A percentile compares a stretch with the other conserved stretches of the same genome.
Conservation (phyloP, 1,140 invertebrate genomes). For the Patella vulgata region DNA sequence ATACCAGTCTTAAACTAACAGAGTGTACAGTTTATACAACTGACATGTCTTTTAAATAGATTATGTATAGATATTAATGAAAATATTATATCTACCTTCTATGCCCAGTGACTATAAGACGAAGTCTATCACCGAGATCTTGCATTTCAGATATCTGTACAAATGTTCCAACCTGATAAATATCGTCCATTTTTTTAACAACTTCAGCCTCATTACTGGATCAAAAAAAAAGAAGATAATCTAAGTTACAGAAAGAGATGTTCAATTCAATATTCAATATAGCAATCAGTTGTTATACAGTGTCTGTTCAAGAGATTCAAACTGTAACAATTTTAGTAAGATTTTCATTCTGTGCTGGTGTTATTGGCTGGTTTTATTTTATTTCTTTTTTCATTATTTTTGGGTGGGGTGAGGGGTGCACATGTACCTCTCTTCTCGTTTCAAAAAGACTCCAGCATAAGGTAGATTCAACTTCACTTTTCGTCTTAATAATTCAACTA, state of each 20-base stretch:
- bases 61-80: no score
- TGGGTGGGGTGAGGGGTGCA: no score
- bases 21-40: no score
- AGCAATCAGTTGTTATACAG: conserved; percentile 2
- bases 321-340: conserved; percentile 2
- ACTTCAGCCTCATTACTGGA: conserved; percentile 85
- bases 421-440: conserved; percentile 90
- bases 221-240: conserved; percentile 37
- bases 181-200: conserved; percentile 84
- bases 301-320: neutral
- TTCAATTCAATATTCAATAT: conserved; percentile 1
- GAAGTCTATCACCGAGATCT: conserved; percentile 90
- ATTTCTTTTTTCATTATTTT: no score
- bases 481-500: conserved; percentile 90
- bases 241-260: neutral
- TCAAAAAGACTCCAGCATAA: conserved; percentile 97
- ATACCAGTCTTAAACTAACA: no score
- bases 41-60: no score
- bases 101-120: conserved; percentile 94
- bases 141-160: conserved; percentile 98
- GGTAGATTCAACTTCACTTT: conserved; percentile 97
- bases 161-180: conserved; percentile 94
- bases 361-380: no score
- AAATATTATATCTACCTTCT: conserved; percentile 70
- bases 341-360: neutral